Base-by-base conservation (phyloP, 1,140 invertebrate species). In the Anadara kagoshimensis region DNA sequence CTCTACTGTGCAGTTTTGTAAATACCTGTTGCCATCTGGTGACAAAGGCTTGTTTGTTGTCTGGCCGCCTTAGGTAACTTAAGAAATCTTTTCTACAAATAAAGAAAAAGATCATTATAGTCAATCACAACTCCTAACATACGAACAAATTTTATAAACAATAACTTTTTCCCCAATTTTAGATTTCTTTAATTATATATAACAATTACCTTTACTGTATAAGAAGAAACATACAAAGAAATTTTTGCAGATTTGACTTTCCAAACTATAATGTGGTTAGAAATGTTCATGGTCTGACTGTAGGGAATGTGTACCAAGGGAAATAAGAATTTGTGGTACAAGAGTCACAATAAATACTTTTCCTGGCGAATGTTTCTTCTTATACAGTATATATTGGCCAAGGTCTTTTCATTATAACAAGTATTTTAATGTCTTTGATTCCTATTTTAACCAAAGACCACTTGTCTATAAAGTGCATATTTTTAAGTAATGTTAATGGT, bases 21-120 rank as follows among this genome's bases (percentile, higher is more conserved):
- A 66, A 44, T 73, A 88, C 88, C 84, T 86, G 86, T 58, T 88
- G 88, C 82, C 85, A 89, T 54, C 89, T 87, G n/a, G 75, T 69
- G 14, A 88, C 78, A 78, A 85, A 89, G 45, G 87, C 85, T 74
- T 89, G 86, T 72, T 89, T 89, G 58, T 82, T 78, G 69, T 89
- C 88, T 18, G 88, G 88, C 66, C 87, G 70, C 43, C 80, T 57
- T 43, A 89, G 71, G 69, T 85, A 89, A n/a, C 78, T 70, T 53
- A 85, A 24, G 59, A 78, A 89, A 73, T 87, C 85, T 73, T 86
- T 87, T 59, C 87, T 88, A 68, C 14, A 73, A 80, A 16, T n/a
- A 43, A 63, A 18, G 2, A 22, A 44, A 10, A 5, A 20, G 4
- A 58, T 41, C 14, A 41, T 36, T 18, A 36, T 36, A 36, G 29